Evolutionary conservation across 2,888 invertebrate genomes (phyloP).

Genomic region (Malthinus flaveolus): DNA sequence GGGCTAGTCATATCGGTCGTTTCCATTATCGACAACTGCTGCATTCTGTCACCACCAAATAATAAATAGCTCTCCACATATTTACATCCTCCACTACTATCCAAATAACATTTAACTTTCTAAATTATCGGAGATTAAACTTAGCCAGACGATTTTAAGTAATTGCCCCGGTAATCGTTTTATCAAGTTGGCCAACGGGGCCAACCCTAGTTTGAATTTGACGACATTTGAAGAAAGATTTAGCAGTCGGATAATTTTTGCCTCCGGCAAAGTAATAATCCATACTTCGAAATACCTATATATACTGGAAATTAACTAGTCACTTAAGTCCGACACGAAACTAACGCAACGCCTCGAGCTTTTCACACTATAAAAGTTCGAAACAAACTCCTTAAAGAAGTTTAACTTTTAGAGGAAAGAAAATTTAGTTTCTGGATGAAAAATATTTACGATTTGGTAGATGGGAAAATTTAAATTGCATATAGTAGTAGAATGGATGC

Average conservation of each 20-base stretch:
- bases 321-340: too few species aligned
- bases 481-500: conserved; percentile 1
- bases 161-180: too few species aligned
- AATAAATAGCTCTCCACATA: conserved; percentile 39
- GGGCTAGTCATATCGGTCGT: conserved; percentile 40
- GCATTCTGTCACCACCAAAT: conserved; percentile 43
- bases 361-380: neutral
- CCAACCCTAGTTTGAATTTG: too few species aligned
- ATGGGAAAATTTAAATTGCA: conserved; percentile 1
- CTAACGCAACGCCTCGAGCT: too few species aligned
- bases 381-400: neutral
- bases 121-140: neutral
- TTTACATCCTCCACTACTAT: conserved; percentile 41
- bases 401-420: neutral
- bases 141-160: neutral
- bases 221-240: too few species aligned
- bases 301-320: too few species aligned
- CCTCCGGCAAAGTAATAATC: too few species aligned
- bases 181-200: neutral
- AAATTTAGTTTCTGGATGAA: neutral
- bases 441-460: conserved; percentile 2
- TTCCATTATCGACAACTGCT: conserved; percentile 47
- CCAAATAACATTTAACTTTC: conserved; percentile 5
- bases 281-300: too few species aligned
- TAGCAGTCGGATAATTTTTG: too few species aligned